phyloP scores from a whole-genome alignment of 2,888 invertebrate genomes.

The Drosophila helvetica region DNA sequence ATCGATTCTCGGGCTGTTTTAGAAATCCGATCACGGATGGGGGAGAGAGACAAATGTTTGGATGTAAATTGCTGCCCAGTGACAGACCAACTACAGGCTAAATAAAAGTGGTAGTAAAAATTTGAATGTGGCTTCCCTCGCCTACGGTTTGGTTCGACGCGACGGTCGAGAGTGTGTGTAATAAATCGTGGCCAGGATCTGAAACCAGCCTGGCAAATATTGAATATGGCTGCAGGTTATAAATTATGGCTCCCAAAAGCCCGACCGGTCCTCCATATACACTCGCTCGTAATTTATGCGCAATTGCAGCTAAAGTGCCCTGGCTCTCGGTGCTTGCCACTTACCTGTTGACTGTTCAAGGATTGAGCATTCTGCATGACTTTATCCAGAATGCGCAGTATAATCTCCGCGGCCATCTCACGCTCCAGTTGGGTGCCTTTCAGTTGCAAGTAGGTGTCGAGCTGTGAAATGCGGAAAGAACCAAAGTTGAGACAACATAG shows the following conservation, averaged over 20 bases:
- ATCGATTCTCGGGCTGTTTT: slow-evolving; percentile 64
- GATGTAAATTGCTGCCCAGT: slow-evolving; percentile 67
- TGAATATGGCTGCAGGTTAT: slow-evolving; percentile 76
- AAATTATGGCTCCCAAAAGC: slow-evolving; percentile 73
- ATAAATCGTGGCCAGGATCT: slow-evolving; percentile 65
- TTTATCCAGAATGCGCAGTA: slow-evolving; percentile 87
- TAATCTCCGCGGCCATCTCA: slow-evolving; percentile 85
- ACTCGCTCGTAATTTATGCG: slow-evolving; percentile 66
- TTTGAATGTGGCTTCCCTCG: slow-evolving; percentile 26
- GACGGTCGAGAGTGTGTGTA: slow-evolving; percentile 24
- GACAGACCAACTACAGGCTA: slow-evolving; percentile 62
- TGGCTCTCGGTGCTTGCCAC: slow-evolving; percentile 48
- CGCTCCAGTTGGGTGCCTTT: slow-evolving; percentile 84
- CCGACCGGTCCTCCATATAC: slow-evolving; percentile 46
- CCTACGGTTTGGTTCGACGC: too few relatives aligned
- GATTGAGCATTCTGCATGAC: slow-evolving; percentile 88
- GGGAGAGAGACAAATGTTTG: slow-evolving; percentile 66
- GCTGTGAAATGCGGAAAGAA: slow-evolving; percentile 73
- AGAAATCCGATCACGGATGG: slow-evolving; percentile 41
- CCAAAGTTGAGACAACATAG: slow-evolving; percentile 43
- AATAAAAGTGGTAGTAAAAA: slow-evolving; percentile 65
- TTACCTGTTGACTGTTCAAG: slow-evolving; percentile 90
- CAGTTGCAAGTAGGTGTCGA: slow-evolving; percentile 83
- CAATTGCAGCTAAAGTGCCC: slow-evolving; percentile 49
- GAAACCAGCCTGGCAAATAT: slow-evolving; percentile 68